Percentiles rank a stretch among this genome's conserved stretches.
Conservation (phyloP, 2,888 invertebrate species). For the Exocentrus adspersus region DNA sequence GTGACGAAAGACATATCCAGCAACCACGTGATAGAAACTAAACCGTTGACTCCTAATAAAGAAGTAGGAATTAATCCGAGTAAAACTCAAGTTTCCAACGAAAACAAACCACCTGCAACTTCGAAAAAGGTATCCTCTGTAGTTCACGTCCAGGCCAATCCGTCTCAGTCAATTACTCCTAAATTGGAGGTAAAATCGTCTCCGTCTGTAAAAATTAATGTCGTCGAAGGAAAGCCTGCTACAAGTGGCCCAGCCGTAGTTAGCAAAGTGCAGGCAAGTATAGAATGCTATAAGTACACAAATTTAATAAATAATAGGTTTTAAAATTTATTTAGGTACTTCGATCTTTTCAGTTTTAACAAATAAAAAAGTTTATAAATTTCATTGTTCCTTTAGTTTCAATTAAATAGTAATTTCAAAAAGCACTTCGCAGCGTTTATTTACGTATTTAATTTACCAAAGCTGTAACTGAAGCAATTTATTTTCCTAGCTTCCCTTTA, state of each 20-base stretch:
- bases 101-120: conserved; percentile 65
- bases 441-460: no score
- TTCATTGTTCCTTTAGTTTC: no score
- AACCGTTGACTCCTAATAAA: conserved; percentile 38
- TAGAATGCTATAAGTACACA: no score
- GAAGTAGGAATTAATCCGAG: conserved; percentile 61
- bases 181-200: conserved; percentile 69
- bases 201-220: conserved; percentile 62
- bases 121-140: conserved; percentile 56
- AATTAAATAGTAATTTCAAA: no score
- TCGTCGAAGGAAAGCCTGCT: conserved; percentile 52
- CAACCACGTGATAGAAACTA: conserved; percentile 59
- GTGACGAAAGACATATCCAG: conserved; percentile 47
- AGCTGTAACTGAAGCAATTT: no score
- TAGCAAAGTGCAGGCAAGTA: conserved; percentile 46
- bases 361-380: no score
- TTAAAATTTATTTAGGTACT: no score
- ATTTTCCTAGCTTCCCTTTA: no score
- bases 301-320: no score
- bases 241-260: conserved; percentile 60
- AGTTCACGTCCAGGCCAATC: conserved; percentile 50
- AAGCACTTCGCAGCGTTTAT: no score
- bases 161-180: conserved; percentile 60
- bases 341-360: no score
- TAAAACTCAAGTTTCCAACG: conserved; percentile 59